Evolutionary conservation across 2,888 invertebrate genomes (phyloP).

Genomic region (Dasysyrphus albostriatus): DNA sequence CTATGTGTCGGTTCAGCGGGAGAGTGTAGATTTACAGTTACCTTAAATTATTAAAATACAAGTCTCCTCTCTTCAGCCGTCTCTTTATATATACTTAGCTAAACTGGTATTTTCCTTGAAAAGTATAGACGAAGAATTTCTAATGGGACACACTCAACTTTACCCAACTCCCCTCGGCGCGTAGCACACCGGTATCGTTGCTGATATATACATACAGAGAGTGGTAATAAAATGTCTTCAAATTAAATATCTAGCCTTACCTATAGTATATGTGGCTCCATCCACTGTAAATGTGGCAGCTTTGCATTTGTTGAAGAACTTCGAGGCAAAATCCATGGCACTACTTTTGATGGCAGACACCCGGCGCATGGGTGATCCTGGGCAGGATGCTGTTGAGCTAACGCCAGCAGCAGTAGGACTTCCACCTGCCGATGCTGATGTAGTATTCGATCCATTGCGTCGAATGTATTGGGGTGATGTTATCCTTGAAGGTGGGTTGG

Average conservation of each 20-base stretch:
- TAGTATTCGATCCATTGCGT: conserved; percentile 55
- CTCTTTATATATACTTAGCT: background rate
- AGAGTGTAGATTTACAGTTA: conserved; percentile 31
- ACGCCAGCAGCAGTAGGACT: conserved; percentile 40
- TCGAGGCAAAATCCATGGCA: conserved; percentile 83
- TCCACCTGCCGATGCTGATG: conserved; percentile 41
- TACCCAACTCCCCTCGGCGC: background rate
- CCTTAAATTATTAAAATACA: conserved; percentile 59
- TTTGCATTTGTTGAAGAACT: conserved; percentile 92
- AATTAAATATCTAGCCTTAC: conserved; percentile 84
- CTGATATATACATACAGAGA: background rate
- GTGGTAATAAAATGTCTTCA: conserved; percentile 37
- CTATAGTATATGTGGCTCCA: conserved; percentile 94
- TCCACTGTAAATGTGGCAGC: conserved; percentile 94
- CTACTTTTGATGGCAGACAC: conserved; percentile 82
- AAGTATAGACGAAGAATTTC: conserved; percentile 20
- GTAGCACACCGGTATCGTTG: background rate
- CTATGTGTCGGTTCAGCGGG: background rate
- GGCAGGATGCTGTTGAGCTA: conserved; percentile 80
- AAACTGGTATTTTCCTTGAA: background rate
- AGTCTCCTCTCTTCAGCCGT: conserved; percentile 19
- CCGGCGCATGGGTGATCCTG: conserved; percentile 82
- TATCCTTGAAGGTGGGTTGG: conserved; percentile 73
- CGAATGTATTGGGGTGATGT: conserved; percentile 72
- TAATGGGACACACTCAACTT: conserved; percentile 11